phyloP scores from a whole-genome alignment of 2,888 invertebrate species.

The Entomobrya multifasciata region DNA sequence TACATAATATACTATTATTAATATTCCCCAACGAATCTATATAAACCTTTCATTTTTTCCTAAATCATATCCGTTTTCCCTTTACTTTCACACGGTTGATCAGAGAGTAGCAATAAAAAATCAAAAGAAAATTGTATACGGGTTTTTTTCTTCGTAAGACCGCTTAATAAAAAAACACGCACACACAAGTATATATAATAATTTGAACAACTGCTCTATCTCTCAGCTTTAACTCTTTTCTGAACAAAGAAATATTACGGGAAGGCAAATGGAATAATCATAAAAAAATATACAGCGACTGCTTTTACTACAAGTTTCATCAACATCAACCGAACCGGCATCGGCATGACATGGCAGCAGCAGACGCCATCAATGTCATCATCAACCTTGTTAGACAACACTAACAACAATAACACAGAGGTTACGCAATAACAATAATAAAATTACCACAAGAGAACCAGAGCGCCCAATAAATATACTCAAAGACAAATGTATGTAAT shows the following conservation, averaged over 20 bases:
- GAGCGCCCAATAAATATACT: constrained; percentile 46
- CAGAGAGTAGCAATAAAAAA: not conserved
- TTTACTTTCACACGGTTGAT: constrained; percentile 64
- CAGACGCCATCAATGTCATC: constrained; percentile 34
- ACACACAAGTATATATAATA: too few species aligned
- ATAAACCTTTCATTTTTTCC: not conserved
- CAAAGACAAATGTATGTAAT: constrained; percentile 40
- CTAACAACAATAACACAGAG: constrained; percentile 18
- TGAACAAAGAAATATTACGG: too few species aligned
- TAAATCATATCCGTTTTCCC: not conserved
- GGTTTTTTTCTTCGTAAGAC: too few species aligned
- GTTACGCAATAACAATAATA: not conserved
- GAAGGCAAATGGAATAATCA: too few species aligned
- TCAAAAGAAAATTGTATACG: too few species aligned
- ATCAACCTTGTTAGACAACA: not conserved
- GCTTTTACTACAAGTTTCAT: constrained; percentile 53
- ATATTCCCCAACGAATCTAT: constrained; percentile 27
- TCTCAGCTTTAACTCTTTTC: too few species aligned
- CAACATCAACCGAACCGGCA: constrained; percentile 7
- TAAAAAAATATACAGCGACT: constrained; percentile 2
- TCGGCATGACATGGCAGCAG: too few species aligned
- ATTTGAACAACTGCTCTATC: too few species aligned
- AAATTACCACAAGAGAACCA: constrained; percentile 1
- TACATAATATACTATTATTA: not conserved
- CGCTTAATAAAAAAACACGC: too few species aligned